Conservation (phyloP, 2,888 invertebrate species). For the Noctua janthina region DNA sequence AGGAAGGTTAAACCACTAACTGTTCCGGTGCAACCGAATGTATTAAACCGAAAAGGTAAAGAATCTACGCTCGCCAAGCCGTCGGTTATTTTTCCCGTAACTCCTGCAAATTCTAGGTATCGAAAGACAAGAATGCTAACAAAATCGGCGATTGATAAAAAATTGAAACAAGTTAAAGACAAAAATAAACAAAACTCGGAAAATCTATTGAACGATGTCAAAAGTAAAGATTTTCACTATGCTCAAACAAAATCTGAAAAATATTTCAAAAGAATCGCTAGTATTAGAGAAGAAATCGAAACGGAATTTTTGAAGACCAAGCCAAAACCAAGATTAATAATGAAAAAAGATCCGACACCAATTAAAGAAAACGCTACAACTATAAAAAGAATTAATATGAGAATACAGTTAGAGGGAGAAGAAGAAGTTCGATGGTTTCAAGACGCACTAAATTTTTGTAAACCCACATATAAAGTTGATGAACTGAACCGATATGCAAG, state of each 20-base stretch:
- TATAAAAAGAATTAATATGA: constrained; percentile 88
- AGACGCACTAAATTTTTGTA: constrained; percentile 85
- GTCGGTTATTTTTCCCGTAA: constrained; percentile 64
- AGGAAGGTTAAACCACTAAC: constrained; percentile 80
- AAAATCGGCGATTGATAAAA: constrained; percentile 82
- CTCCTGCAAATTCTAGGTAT: constrained; percentile 78
- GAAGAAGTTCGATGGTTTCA: constrained; percentile 89
- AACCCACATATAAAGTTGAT: constrained; percentile 82
- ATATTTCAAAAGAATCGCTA: constrained; percentile 72
- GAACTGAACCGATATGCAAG: constrained; percentile 85
- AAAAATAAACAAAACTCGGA: constrained; percentile 82
- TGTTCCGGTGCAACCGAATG: constrained; percentile 80
- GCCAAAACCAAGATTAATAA: constrained; percentile 61
- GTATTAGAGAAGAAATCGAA: constrained; percentile 76
- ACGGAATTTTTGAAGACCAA: constrained; percentile 69
- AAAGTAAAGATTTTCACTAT: constrained; percentile 76
- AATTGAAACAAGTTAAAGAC: constrained; percentile 78
- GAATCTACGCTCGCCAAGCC: constrained; percentile 44
- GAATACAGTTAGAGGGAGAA: constrained; percentile 78
- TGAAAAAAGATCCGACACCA: constrained; percentile 56
- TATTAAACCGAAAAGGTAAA: constrained; percentile 79
- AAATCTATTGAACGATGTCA: constrained; percentile 78
- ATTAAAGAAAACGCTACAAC: constrained; percentile 88
- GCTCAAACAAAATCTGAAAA: constrained; percentile 78
- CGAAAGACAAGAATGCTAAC: constrained; percentile 80